Evolutionary conservation across 2,888 invertebrate species (phyloP), one percentile per base, ranked within the genome.

Genomic region (Latrodectus hesperus): DNA sequence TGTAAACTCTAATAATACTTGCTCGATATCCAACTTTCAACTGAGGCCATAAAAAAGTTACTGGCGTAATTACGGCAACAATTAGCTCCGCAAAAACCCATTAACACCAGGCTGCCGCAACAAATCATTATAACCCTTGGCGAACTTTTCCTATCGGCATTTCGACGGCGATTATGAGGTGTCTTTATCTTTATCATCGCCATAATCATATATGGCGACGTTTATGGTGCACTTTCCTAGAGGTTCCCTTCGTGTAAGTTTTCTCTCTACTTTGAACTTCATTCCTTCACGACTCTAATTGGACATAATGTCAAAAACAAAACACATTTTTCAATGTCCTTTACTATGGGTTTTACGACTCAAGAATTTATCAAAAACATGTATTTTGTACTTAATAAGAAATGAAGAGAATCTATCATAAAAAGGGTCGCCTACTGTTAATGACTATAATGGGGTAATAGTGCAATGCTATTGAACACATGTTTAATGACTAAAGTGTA

Each of bases 191-290:
- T 68, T 85, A 74, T 68, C 84, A 79, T 85, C 79, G 74, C 51
- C 68, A 55, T 85, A 85, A 85, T 85, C 84, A 85, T 85, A 85
- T 79, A 78, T 79, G 73, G 74, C 84, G 70, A 70, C 72, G 64
- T 77, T 71, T 60, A 80, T 55, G 76, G 74, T 52, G 72, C 64
- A 16, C 64, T 64, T 22, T 22, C 1, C 22, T 22, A 22, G 22
- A 22, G 22, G 22, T 22, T 22, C 22, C 22, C 22, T 22, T 22
- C 22, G 22, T 1, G 12, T 77, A 16, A 51, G 6, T 52, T 60
- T 55, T 49, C 53, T 11, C 71, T 52, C 53, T 71, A 16, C 55
- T 22, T 38, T 70, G 71, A 51, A 14, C 73, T 72, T 71, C 79
- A 80, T 80, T 80, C 71, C 65, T 26, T 75, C 74, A 82, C 75